These are phyloP conservation scores for Ormyrus nitidulus DNA, from an alignment of 2,888 invertebrate species.

Conservation along the genomic window DNA sequence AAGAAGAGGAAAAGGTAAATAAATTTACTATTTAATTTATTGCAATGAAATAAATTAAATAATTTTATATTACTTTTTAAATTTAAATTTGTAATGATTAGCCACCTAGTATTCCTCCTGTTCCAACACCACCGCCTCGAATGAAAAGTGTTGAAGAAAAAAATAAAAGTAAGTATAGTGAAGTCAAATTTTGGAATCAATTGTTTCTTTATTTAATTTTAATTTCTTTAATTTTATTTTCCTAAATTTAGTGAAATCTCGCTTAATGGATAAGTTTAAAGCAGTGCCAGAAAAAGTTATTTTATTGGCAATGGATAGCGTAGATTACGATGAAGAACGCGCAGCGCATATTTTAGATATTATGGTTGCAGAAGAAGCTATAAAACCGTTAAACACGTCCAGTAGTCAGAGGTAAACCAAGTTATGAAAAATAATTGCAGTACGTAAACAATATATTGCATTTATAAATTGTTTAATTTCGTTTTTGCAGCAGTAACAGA, in stretches of 20 bases:
- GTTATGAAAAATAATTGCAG: not conserved
- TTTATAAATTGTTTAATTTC: slow-evolving; percentile 13
- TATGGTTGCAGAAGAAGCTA: slow-evolving; percentile 82
- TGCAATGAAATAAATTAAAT: not conserved
- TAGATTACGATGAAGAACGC: slow-evolving; percentile 88
- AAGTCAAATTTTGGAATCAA: no score
- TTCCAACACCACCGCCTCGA: slow-evolving; percentile 78
- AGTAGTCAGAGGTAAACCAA: slow-evolving; percentile 70
- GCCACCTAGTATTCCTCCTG: slow-evolving; percentile 40
- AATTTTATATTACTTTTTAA: slow-evolving; percentile 30
- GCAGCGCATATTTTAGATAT: slow-evolving; percentile 88
- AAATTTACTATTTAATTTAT: slow-evolving; percentile 1
- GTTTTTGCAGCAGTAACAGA: slow-evolving; percentile 64
- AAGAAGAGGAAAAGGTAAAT: slow-evolving; percentile 71
- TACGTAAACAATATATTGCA: not conserved
- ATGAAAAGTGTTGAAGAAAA: slow-evolving; percentile 85
- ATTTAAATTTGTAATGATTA: slow-evolving; percentile 16
- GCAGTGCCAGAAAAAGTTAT: slow-evolving; percentile 88
- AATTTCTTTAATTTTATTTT: slow-evolving; percentile 30
- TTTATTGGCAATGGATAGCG: slow-evolving; percentile 90
- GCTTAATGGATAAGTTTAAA: slow-evolving; percentile 84
- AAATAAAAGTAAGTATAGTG: slow-evolving; percentile 78
- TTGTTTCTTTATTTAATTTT: slow-evolving; percentile 14
- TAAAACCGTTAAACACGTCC: slow-evolving; percentile 71
- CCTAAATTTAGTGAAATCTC: slow-evolving; percentile 80